A percentile compares a stretch with the other conserved stretches of the same genome.
Conservation (phyloP, 2,797 vertebrate genomes). For the Danio aesculapii region DNA sequence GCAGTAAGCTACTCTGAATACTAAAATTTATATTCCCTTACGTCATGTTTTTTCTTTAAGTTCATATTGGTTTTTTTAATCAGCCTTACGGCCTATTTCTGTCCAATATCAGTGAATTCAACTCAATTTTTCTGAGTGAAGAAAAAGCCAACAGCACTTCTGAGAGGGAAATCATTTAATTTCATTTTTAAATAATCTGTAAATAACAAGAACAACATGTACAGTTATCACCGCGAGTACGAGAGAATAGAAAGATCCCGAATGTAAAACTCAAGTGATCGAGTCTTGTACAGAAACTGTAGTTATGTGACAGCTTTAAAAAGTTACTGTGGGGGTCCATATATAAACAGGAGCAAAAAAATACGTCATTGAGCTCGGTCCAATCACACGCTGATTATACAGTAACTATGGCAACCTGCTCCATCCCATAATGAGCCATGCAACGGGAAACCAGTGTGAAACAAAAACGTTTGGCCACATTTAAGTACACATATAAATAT, state of each 20-base stretch:
- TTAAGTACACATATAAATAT: constrained; percentile 1
- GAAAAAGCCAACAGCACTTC: not conserved
- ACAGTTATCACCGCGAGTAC: constrained; percentile 63
- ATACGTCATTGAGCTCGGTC: not conserved
- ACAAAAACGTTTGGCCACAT: constrained; percentile 16
- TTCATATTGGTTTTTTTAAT: no score
- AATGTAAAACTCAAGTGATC: constrained; percentile 48
- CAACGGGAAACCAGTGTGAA: not conserved
- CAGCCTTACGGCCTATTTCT: not conserved
- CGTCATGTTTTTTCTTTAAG: not conserved
- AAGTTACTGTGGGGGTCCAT: constrained; percentile 46
- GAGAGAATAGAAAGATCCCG: constrained; percentile 59
- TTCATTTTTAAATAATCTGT: constrained; percentile 61
- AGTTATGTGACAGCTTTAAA: constrained; percentile 56
- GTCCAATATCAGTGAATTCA: no score
- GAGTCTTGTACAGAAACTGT: constrained; percentile 55
- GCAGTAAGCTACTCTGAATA: no score
- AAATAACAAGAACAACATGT: constrained; percentile 65
- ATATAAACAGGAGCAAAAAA: constrained; percentile 28
- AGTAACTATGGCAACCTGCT: constrained; percentile 34
- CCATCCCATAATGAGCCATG: constrained; percentile 37
- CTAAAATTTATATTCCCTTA: no score
- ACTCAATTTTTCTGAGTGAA: not conserved
- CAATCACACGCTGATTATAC: constrained; percentile 12
- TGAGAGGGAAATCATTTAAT: constrained; percentile 64